phyloP scores from a whole-genome alignment of 2,797 vertebrate genomes.

The Clarias platycephalus region DNA sequence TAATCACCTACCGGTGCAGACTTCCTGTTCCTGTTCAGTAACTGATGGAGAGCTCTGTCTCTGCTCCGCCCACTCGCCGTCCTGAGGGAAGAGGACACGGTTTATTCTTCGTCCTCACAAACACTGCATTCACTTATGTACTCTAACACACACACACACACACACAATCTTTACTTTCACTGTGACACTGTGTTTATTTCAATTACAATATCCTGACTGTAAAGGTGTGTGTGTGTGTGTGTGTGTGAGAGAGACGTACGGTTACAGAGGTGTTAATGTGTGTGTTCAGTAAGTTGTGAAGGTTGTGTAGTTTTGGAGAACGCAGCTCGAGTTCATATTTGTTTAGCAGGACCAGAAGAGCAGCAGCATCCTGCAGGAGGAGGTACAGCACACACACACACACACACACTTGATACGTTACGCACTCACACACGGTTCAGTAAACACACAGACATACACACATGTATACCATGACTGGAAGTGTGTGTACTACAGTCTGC shows the following conservation, averaged over 20 bases:
- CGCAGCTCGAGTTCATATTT: conserved; percentile 60
- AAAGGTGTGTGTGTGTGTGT: not conserved
- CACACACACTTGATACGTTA: too few relatives aligned
- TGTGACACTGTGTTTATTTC: not conserved
- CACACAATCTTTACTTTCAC: not conserved
- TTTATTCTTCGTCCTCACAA: not conserved
- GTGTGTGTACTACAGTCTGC: conserved; percentile 54
- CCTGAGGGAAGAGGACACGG: conserved; percentile 17
- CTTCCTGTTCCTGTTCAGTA: conserved; percentile 55
- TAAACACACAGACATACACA: too few relatives aligned
- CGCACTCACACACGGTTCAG: too few relatives aligned
- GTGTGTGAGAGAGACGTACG: not conserved
- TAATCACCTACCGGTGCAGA: conserved; percentile 66
- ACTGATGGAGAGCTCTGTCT: not conserved
- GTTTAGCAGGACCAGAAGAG: conserved; percentile 51
- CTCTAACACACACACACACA: not conserved
- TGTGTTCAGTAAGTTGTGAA: conserved; percentile 51
- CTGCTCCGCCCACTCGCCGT: conserved; percentile 17
- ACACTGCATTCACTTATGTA: too few relatives aligned
- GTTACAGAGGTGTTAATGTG: not conserved
- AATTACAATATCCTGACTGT: not conserved
- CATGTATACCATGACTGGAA: conserved; percentile 60
- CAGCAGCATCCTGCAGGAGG: conserved; percentile 53
- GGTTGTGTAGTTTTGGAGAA: conserved; percentile 59
- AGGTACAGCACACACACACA: conserved; percentile 39